phyloP scores from a whole-genome alignment of 2,888 invertebrate species.

The Parnassius glacialis region DNA sequence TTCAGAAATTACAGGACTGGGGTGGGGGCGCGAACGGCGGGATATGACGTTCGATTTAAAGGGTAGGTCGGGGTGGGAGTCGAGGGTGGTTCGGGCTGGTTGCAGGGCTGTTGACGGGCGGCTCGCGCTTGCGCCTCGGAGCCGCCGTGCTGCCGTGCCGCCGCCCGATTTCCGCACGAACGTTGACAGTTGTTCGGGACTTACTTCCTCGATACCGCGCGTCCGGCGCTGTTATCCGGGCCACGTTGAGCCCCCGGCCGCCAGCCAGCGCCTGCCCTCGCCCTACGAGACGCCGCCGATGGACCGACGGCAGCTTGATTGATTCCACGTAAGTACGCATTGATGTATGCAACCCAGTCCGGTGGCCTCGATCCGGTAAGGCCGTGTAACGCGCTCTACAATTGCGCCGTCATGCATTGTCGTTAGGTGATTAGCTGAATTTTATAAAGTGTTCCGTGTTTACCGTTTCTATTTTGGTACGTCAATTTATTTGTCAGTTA shows the following conservation, averaged over 20 bases:
- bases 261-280: constrained; percentile 40
- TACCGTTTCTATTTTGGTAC: constrained; percentile 2
- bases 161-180: constrained; percentile 82
- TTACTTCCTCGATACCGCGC: constrained; percentile 78
- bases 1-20: constrained; percentile 72
- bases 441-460: constrained; percentile 29
- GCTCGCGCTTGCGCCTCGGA: constrained; percentile 74
- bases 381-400: constrained; percentile 20
- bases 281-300: constrained; percentile 55
- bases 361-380: constrained; percentile 27
- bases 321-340: constrained; percentile 55
- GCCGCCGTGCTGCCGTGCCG: constrained; percentile 67
- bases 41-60: constrained; percentile 81
- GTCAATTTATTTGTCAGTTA: constrained; percentile 1
- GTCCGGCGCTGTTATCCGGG: constrained; percentile 61
- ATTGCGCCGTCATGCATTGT: constrained; percentile 23
- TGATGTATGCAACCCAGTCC: constrained; percentile 13
- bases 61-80: constrained; percentile 54
- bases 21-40: constrained; percentile 58
- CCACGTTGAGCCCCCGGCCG: constrained; percentile 39
- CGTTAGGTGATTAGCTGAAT: constrained; percentile 19
- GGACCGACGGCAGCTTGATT: constrained; percentile 44
- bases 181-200: constrained; percentile 83
- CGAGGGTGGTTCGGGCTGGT: constrained; percentile 49
- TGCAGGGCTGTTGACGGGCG: constrained; percentile 81